These are phyloP conservation scores for Ptychochromis oligacanthus DNA, from an alignment of 2,113 vertebrate genomes.

Conservation along the genomic window DNA sequence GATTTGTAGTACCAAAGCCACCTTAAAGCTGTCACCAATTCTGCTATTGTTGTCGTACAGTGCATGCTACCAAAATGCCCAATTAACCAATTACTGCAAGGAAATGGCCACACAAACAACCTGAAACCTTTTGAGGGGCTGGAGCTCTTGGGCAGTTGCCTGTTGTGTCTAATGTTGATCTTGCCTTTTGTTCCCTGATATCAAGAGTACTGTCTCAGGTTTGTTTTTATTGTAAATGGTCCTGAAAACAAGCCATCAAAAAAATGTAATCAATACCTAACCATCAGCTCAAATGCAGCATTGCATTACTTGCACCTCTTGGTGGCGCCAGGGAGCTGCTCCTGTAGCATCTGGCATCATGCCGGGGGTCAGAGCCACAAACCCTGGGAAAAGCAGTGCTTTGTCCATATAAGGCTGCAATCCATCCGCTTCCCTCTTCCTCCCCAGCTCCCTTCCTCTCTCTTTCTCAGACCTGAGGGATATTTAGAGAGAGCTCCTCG, in stretches of 20 bases:
- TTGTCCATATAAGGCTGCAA: slow-evolving; percentile 85
- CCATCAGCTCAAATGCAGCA: neutral
- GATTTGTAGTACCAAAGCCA: neutral
- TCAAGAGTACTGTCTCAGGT: neutral
- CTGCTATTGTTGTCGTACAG: neutral
- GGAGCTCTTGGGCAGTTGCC: neutral
- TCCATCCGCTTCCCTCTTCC: slow-evolving; percentile 83
- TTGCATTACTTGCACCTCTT: slow-evolving; percentile 38
- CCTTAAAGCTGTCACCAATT: neutral
- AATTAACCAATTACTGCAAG: neutral
- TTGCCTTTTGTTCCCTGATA: neutral
- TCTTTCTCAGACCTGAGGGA: slow-evolving; percentile 80
- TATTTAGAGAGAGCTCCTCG: slow-evolving; percentile 80
- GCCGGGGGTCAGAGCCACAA: slow-evolving; percentile 76
- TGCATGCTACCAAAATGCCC: neutral
- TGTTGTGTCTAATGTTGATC: neutral
- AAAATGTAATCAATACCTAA: neutral
- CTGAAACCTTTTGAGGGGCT: neutral
- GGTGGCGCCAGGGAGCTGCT: slow-evolving; percentile 68
- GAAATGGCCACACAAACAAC: neutral
- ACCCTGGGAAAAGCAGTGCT: slow-evolving; percentile 84
- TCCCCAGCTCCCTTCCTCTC: slow-evolving; percentile 73
- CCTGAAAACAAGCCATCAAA: neutral
- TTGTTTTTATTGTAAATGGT: neutral
- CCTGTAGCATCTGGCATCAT: slow-evolving; percentile 61